Evolutionary conservation across 2,888 invertebrate genomes (phyloP).

Genomic region (Euplexia lucipara): DNA sequence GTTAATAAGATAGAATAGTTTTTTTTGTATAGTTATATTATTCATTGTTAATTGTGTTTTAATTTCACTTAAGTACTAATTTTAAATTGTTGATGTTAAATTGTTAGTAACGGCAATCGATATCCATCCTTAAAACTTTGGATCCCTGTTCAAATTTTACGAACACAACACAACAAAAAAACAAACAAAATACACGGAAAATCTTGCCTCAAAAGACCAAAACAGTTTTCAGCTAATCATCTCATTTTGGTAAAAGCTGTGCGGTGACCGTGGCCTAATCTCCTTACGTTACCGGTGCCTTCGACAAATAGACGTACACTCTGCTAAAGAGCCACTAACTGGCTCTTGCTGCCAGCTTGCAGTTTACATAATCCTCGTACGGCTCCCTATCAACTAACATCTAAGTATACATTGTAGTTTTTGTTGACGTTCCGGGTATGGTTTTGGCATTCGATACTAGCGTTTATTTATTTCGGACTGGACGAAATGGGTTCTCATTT

Average conservation of each 20-base stretch:
- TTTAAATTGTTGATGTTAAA: too few relatives aligned
- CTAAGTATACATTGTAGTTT: conserved; percentile 52
- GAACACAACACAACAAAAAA: conserved; percentile 25
- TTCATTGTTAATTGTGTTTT: too few relatives aligned
- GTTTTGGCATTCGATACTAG: conserved; percentile 9
- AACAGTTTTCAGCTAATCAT: conserved; percentile 39
- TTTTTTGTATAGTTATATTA: too few relatives aligned
- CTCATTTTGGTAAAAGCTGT: conserved; percentile 52
- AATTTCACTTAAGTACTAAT: too few relatives aligned
- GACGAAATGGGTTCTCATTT: not conserved
- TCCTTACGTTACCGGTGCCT: conserved; percentile 32
- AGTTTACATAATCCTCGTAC: conserved; percentile 71
- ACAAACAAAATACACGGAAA: conserved; percentile 3
- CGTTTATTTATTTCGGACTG: not conserved
- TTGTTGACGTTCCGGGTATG: not conserved
- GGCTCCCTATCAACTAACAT: conserved; percentile 49
- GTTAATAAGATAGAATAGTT: too few relatives aligned
- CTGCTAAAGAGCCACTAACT: conserved; percentile 69
- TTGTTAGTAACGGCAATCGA: too few relatives aligned
- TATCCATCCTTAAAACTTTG: too few relatives aligned
- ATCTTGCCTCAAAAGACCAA: conserved; percentile 13
- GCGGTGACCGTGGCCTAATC: conserved; percentile 46
- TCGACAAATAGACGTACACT: conserved; percentile 60
- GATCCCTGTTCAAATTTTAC: too few relatives aligned
- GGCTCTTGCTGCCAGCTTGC: conserved; percentile 60